Base-by-base conservation (phyloP, 2,797 vertebrate species). In the Novumbra hubbsi region DNA sequence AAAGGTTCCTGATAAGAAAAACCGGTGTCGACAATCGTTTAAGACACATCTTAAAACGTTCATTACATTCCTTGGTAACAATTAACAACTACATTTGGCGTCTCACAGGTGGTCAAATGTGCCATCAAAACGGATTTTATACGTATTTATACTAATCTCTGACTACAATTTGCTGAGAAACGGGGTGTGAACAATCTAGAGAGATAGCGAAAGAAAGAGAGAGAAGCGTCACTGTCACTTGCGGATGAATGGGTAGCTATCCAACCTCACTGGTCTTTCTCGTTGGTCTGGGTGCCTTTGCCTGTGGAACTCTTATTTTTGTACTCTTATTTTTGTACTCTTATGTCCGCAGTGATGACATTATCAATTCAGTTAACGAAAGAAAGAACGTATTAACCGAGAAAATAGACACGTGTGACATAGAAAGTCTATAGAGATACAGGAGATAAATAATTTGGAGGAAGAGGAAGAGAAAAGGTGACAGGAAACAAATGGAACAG, bases 221-320 rank as follows among this genome's bases (percentile, higher is more conserved):
- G 21, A 11, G 27, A 63, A 5, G 74, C 76, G 76, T 75, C 72
- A 72, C 76, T 83, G 85, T 87, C 81, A 81, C 41, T 34, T 52
- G 68, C 34, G 27, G 16, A 63, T 27, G 21, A 21, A 55, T 72
- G 28, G 76, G 76, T 79, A 90, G 78, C 88, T 79, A 88, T 87
- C 89, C 88, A 80, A 90, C 87, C 85, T 89, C 85, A 87, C 93
- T 90, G 80, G 93, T 92, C 81, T 92, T 90, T 93, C 94, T 90
- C 21, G 93, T 93, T 84, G 67, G 80, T 90, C 88, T 81, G 84
- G 92, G 89, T 91, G 38, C 81, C 19, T 55, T 21, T 55, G 77
- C 80, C 62, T 83, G 81, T 83, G 83, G 86, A 91, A 92, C 86
- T 76, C 81, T 80, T 83, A 60, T n/a, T 5, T 71, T 30, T 5